Evolutionary conservation across 2,888 invertebrate genomes (phyloP).

Genomic region (Phengaris arion): DNA sequence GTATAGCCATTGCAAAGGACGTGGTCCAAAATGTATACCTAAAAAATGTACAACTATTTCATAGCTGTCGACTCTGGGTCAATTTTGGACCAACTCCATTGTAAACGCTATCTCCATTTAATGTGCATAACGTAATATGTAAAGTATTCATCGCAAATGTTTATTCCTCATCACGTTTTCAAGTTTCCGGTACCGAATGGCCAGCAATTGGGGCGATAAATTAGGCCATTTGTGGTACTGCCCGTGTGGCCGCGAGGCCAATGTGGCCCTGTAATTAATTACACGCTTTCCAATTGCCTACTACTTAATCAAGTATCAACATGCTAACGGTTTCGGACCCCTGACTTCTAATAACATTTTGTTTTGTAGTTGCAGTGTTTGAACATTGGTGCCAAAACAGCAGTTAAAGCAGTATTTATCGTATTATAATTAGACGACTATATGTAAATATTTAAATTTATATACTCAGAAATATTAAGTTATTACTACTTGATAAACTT

Average conservation of each 20-base stretch:
- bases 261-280: constrained; percentile 56
- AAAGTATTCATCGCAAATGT: background rate
- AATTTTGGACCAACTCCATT: too few relatives aligned
- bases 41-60: too few relatives aligned
- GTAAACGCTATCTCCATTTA: too few relatives aligned
- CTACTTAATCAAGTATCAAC: constrained; percentile 36
- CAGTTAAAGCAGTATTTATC: background rate
- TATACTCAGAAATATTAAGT: too few relatives aligned
- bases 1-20: background rate
- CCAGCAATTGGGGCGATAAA: constrained; percentile 54
- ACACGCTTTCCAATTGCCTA: constrained; percentile 44
- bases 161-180: constrained; percentile 25
- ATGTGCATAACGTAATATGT: background rate
- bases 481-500: too few relatives aligned
- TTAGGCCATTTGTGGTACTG: constrained; percentile 60
- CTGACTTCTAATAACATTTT: constrained; percentile 10
- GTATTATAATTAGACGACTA: too few relatives aligned
- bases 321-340: constrained; percentile 28
- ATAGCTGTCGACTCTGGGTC: too few relatives aligned
- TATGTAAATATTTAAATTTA: too few relatives aligned
- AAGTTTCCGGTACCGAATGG: constrained; percentile 39
- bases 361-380: background rate
- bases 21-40: too few relatives aligned
- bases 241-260: constrained; percentile 42
- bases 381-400: background rate